Evolutionary conservation across 2,888 invertebrate species (phyloP).

Genomic region (Protodeltote pygarga): DNA sequence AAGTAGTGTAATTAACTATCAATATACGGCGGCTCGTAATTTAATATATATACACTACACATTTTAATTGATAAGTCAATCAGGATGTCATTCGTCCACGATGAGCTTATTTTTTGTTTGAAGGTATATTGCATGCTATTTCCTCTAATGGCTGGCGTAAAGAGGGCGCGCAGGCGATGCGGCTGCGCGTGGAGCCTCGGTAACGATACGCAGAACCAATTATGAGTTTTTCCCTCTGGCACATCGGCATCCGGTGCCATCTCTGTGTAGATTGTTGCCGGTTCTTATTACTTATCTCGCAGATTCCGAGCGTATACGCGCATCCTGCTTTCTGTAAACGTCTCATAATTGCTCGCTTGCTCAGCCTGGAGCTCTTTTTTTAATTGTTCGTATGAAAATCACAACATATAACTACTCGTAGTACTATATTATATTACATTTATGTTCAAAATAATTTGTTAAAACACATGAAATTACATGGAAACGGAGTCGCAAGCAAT

Average conservation of each 20-base stretch:
- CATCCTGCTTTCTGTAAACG: constrained; percentile 46
- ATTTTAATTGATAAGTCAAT: constrained; percentile 45
- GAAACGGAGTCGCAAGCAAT: not conserved
- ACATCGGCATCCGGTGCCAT: constrained; percentile 68
- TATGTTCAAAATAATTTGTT: too few relatives aligned
- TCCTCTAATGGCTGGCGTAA: constrained; percentile 57
- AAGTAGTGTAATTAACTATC: constrained; percentile 23
- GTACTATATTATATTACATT: not conserved
- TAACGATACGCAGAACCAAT: constrained; percentile 71
- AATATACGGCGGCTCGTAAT: constrained; percentile 11
- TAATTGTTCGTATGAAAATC: constrained; percentile 1
- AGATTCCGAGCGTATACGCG: constrained; percentile 42
- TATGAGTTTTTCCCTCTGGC: constrained; percentile 70
- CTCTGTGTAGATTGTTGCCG: constrained; percentile 49
- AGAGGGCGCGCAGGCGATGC: constrained; percentile 19
- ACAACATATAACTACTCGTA: not conserved
- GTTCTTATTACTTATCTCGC: constrained; percentile 47
- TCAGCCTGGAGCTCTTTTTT: constrained; percentile 1
- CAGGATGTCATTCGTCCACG: constrained; percentile 34
- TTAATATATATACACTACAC: constrained; percentile 6
- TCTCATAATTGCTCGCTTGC: constrained; percentile 27
- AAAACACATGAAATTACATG: not conserved
- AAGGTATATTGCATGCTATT: constrained; percentile 49
- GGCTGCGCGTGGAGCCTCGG: constrained; percentile 23
- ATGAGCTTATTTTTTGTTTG: constrained; percentile 26